Conservation (phyloP, 2,888 invertebrate species). For the Sisyra terminalis region DNA sequence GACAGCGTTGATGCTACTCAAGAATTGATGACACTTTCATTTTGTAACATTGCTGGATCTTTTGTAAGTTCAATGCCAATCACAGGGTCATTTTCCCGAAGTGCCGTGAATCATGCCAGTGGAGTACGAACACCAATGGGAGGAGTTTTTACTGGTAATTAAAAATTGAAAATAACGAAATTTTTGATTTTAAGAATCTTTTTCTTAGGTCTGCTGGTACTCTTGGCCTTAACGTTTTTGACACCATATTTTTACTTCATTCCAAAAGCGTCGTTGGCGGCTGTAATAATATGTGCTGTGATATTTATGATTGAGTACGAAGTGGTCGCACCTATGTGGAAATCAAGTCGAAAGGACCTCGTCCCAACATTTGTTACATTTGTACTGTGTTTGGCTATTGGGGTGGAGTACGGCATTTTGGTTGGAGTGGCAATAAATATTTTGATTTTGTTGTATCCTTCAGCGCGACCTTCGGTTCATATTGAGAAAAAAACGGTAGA, state of each 20-base stretch:
- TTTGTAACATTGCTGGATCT: conserved; percentile 73
- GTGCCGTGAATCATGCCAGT: conserved; percentile 90
- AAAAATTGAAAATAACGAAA: neutral
- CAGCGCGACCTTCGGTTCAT: conserved; percentile 59
- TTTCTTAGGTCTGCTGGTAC: conserved; percentile 51
- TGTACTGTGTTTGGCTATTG: conserved; percentile 58
- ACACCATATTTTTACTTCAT: conserved; percentile 84
- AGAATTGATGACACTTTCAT: conserved; percentile 70
- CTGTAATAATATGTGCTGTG: conserved; percentile 89
- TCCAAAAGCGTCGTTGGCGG: conserved; percentile 76
- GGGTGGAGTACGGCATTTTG: conserved; percentile 76
- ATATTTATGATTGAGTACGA: conserved; percentile 90
- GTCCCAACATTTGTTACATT: conserved; percentile 74
- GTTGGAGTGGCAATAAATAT: conserved; percentile 68
- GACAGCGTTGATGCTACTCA: conserved; percentile 77
- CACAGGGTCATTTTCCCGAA: conserved; percentile 75
- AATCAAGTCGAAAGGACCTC: conserved; percentile 61
- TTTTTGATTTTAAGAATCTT: conserved; percentile 3
- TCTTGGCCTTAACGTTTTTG: conserved; percentile 67
- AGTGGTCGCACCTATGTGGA: conserved; percentile 74
- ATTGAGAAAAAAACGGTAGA: conserved; percentile 53
- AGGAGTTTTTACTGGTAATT: conserved; percentile 58
- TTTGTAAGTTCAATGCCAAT: conserved; percentile 85
- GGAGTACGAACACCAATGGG: conserved; percentile 82
- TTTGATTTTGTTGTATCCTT: conserved; percentile 60